Percentiles rank a stretch among this genome's conserved stretches.
Conservation (phyloP, 1,140 invertebrate genomes). For the Drosophila nebulosa region DNA sequence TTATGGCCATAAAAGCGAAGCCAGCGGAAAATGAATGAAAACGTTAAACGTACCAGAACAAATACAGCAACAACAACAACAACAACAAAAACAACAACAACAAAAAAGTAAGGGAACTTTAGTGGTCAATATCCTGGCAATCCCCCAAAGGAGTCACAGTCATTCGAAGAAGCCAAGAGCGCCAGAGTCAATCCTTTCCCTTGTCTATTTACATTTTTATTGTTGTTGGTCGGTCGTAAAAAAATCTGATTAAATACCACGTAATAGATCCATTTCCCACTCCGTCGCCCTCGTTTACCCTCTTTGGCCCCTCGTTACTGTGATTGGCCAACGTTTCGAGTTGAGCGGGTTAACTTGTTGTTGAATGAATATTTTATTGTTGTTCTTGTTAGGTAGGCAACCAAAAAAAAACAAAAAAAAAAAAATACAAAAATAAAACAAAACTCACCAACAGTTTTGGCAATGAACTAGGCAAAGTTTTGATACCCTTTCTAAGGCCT, state of each 20-base stretch:
- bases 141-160: not conserved
- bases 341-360: constrained; percentile 69
- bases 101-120: not conserved
- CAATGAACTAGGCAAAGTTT: not conserved
- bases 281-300: not conserved
- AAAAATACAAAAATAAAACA: not conserved
- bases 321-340: constrained; percentile 35
- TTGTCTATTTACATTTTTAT: constrained; percentile 75
- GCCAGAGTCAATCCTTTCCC: constrained; percentile 61
- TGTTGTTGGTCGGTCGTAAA: constrained; percentile 67
- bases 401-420: constrained; percentile 39
- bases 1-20: constrained; percentile 61
- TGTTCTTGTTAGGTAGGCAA: constrained; percentile 45
- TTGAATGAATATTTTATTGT: constrained; percentile 79
- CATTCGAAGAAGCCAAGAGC: not conserved
- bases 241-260: constrained; percentile 79
- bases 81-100: constrained; percentile 12
- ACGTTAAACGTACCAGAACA: constrained; percentile 64
- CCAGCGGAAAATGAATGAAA: constrained; percentile 37
- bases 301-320: constrained; percentile 16
- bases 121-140: constrained; percentile 18
- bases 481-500: not conserved
- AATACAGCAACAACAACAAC: constrained; percentile 8
- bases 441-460: not conserved
- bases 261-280: constrained; percentile 60